Percentiles rank a stretch among this genome's conserved stretches.
phyloP scores from a whole-genome alignment of 2,113 vertebrate genomes.

The Hystrix cristata region DNA sequence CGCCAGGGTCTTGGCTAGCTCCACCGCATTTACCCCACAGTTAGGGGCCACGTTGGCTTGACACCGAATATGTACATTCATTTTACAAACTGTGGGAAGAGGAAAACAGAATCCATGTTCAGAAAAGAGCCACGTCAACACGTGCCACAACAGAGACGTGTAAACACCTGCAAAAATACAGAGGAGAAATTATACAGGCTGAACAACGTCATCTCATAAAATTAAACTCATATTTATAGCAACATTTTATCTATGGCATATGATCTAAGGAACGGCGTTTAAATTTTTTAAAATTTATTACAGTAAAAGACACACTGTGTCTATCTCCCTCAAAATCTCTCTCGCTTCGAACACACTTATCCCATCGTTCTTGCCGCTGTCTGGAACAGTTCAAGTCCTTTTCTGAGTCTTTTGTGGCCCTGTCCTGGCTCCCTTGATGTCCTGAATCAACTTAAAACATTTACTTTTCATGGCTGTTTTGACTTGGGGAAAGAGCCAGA shows the following conservation, averaged over 20 bases:
- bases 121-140: background rate
- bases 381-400: background rate
- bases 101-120: background rate
- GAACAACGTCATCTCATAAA: background rate
- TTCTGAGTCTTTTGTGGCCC: background rate
- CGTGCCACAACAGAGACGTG: background rate
- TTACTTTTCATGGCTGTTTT: background rate
- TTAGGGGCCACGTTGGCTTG: slow-evolving; percentile 96
- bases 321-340: background rate
- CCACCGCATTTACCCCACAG: slow-evolving; percentile 96
- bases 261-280: background rate
- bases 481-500: background rate
- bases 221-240: background rate
- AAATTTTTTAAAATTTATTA: background rate
- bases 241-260: background rate
- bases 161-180: background rate
- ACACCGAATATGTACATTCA: slow-evolving; percentile 98
- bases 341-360: too few species aligned
- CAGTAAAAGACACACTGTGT: background rate
- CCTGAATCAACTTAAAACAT: background rate
- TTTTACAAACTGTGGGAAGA: slow-evolving; percentile 94
- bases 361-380: background rate
- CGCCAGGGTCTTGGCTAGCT: slow-evolving; percentile 95
- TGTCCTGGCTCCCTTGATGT: background rate
- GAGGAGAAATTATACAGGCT: background rate